Conservation (phyloP, 2,113 vertebrate species). For the Epinephelus lanceolatus region DNA sequence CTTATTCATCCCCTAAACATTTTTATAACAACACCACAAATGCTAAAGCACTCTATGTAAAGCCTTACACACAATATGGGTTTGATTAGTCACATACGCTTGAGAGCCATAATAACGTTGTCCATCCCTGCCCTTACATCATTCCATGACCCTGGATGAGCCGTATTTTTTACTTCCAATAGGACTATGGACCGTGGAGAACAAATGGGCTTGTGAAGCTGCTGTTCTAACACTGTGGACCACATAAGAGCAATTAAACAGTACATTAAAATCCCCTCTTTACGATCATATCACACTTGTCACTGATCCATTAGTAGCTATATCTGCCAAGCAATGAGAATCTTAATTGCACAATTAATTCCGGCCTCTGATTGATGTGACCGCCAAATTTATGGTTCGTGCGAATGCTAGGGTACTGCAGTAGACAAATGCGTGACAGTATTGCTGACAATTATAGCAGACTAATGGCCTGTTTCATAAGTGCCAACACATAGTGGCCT, state of each 20-base stretch:
- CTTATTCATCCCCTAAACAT: neutral
- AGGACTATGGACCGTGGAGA: slow-evolving; percentile 25
- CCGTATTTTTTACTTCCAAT: slow-evolving; percentile 38
- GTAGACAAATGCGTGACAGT: slow-evolving; percentile 74
- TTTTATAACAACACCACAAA: slow-evolving; percentile 14
- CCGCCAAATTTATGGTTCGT: slow-evolving; percentile 79
- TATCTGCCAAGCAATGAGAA: slow-evolving; percentile 84
- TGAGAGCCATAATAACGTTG: slow-evolving; percentile 16
- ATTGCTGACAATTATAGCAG: slow-evolving; percentile 76
- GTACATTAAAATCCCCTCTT: slow-evolving; percentile 86
- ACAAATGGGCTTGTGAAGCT: slow-evolving; percentile 67
- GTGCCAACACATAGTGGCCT: slow-evolving; percentile 52
- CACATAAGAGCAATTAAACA: slow-evolving; percentile 86
- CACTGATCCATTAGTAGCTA: slow-evolving; percentile 84
- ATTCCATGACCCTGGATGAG: slow-evolving; percentile 24
- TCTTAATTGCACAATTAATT: slow-evolving; percentile 88
- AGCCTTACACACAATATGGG: slow-evolving; percentile 17
- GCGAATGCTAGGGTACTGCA: slow-evolving; percentile 51
- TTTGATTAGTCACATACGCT: slow-evolving; percentile 33
- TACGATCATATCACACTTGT: slow-evolving; percentile 85
- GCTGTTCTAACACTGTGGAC: slow-evolving; percentile 62
- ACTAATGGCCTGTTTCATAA: slow-evolving; percentile 72
- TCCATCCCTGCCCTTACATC: slow-evolving; percentile 41
- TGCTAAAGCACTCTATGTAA: neutral
- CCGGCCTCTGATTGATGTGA: slow-evolving; percentile 81